Evolutionary conservation across 2,888 invertebrate species (phyloP).

Genomic region (Xylocampa areola): DNA sequence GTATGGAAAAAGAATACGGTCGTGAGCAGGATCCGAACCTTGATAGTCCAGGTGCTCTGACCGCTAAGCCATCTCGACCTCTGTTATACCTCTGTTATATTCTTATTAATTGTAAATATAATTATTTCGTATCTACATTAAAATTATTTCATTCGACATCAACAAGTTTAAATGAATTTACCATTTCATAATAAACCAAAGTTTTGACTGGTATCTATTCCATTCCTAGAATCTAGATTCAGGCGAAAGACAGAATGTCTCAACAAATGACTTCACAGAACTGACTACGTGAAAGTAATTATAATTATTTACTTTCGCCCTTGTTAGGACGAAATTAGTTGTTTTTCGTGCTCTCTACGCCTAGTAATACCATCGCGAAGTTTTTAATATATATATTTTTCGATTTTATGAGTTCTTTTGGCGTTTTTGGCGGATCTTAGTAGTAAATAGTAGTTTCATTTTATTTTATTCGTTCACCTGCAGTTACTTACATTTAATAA

Average conservation of each 20-base stretch:
- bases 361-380: slow-evolving; percentile 15
- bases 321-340: slow-evolving; percentile 18
- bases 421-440: slow-evolving; percentile 10
- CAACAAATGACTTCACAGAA: slow-evolving; percentile 11
- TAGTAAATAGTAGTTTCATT: no score
- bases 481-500: no score
- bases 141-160: no score
- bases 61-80: no score
- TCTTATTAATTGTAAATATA: no score
- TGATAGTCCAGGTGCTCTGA: no score
- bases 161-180: neutral
- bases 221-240: slow-evolving; percentile 9
- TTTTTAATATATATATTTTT: slow-evolving; percentile 1
- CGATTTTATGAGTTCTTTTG: slow-evolving; percentile 19
- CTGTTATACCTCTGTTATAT: no score
- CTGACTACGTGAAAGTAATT: slow-evolving; percentile 32
- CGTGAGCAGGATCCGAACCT: no score
- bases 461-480: no score
- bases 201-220: slow-evolving; percentile 1
- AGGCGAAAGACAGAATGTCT: slow-evolving; percentile 2
- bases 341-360: slow-evolving; percentile 25
- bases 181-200: neutral
- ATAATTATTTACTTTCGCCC: slow-evolving; percentile 26
- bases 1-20: no score
- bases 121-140: no score